Evolutionary conservation across 2,113 vertebrate species (phyloP).

Genomic region (Scalopus aquaticus): DNA sequence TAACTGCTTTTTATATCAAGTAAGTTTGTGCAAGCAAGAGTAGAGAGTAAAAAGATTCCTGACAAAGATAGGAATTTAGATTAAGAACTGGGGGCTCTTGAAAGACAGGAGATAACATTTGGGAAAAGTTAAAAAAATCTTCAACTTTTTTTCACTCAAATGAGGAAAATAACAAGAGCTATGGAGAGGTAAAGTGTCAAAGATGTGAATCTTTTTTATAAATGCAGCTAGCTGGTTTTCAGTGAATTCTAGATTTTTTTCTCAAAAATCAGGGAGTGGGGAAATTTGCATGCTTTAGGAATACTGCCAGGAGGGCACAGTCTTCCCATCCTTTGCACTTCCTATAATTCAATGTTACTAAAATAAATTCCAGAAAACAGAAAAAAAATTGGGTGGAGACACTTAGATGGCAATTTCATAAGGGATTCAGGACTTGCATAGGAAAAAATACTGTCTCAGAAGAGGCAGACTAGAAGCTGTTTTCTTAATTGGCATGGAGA

Average conservation of each 20-base stretch:
- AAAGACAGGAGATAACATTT: not conserved
- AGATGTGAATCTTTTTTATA: not conserved
- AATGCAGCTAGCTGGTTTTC: not conserved
- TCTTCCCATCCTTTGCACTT: not conserved
- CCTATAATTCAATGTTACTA: not conserved
- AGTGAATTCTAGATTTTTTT: not conserved
- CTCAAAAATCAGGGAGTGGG: not conserved
- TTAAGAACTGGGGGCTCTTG: not conserved
- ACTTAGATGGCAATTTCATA: not conserved
- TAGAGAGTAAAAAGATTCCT: not conserved
- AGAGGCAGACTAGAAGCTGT: not conserved
- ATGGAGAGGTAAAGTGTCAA: not conserved
- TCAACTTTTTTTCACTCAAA: not conserved
- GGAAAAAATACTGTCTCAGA: not conserved
- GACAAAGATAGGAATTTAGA: not conserved
- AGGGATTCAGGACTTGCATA: not conserved
- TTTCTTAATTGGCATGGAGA: not conserved
- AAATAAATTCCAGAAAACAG: conserved; percentile 27
- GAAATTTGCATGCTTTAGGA: not conserved
- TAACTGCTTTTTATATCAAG: not conserved
- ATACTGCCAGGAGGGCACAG: not conserved
- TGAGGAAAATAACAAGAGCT: not conserved
- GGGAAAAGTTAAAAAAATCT: not conserved
- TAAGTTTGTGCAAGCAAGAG: not conserved
- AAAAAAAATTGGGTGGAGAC: not conserved